phyloP scores from a whole-genome alignment of 2,888 invertebrate genomes.

The Drosophila antonietae region DNA sequence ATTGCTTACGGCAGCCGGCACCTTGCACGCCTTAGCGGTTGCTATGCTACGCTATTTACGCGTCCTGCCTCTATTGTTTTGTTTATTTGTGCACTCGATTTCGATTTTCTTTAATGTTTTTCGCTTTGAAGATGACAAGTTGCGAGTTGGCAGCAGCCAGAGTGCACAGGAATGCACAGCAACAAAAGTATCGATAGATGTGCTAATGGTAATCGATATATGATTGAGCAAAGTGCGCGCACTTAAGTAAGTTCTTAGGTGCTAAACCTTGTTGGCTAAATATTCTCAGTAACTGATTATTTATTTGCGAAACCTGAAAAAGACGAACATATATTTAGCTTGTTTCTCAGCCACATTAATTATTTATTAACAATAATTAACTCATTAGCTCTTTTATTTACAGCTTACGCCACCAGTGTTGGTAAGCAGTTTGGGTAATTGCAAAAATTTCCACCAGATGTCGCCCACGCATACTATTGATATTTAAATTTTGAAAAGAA shows the following conservation, averaged over 20 bases:
- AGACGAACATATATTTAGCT: neutral
- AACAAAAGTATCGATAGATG: slow-evolving; percentile 22
- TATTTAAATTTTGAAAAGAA: slow-evolving; percentile 16
- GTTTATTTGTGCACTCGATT: slow-evolving; percentile 34
- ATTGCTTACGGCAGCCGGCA: slow-evolving; percentile 49
- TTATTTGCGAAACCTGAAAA: neutral
- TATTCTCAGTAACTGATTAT: neutral
- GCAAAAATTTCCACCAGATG: slow-evolving; percentile 17
- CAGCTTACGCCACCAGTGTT: slow-evolving; percentile 15
- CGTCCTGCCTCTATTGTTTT: slow-evolving; percentile 15
- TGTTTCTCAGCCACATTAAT: neutral
- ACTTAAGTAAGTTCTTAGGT: neutral
- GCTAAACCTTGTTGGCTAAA: neutral
- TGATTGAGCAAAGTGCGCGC: neutral
- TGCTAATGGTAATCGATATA: slow-evolving; percentile 12
- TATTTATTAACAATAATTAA: no score
- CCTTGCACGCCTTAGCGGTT: slow-evolving; percentile 27
- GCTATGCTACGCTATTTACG: slow-evolving; percentile 8
- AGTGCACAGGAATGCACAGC: slow-evolving; percentile 38
- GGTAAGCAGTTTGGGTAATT: neutral
- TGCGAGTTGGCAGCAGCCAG: slow-evolving; percentile 44
- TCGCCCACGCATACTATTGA: slow-evolving; percentile 7
- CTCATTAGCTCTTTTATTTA: neutral
- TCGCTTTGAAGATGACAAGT: slow-evolving; percentile 54
- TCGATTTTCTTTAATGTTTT: slow-evolving; percentile 72